A percentile compares a stretch with the other conserved stretches of the same genome.
Evolutionary conservation across 2,113 vertebrate species (phyloP).

Genomic region (Serilophus lunatus): DNA sequence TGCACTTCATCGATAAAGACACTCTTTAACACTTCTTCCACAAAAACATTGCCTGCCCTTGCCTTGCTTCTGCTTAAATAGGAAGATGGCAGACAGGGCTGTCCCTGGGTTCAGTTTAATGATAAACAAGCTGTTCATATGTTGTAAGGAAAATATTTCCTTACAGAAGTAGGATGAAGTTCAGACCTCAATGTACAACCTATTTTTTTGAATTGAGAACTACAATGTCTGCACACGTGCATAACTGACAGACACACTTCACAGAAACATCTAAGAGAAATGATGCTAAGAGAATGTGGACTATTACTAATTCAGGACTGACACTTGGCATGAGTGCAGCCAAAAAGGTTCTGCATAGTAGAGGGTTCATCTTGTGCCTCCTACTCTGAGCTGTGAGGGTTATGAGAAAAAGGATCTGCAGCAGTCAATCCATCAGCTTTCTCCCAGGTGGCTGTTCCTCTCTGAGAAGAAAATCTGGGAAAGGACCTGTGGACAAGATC

Average conservation of each 20-base stretch:
- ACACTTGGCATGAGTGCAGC: neutral
- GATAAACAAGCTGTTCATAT: neutral
- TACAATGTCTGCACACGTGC: neutral
- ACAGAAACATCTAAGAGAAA: neutral
- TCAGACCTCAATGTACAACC: neutral
- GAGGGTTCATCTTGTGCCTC: neutral
- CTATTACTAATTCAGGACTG: neutral
- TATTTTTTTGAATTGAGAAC: neutral
- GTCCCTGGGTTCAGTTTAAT: neutral
- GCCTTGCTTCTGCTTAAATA: neutral
- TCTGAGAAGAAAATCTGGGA: neutral
- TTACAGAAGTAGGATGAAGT: neutral
- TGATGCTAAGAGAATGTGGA: neutral
- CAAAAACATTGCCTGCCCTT: neutral
- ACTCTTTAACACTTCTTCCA: neutral
- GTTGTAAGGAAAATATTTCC: neutral
- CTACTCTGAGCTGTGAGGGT: neutral
- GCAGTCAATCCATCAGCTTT: neutral
- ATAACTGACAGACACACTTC: neutral
- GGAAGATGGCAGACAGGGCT: neutral
- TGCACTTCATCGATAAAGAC: neutral
- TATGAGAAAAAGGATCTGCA: neutral
- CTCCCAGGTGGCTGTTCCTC: neutral
- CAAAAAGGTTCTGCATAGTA: neutral
- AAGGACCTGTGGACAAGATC: neutral